Base-by-base conservation (phyloP, 2,888 invertebrate species). In the Mellilla xanthometata region DNA sequence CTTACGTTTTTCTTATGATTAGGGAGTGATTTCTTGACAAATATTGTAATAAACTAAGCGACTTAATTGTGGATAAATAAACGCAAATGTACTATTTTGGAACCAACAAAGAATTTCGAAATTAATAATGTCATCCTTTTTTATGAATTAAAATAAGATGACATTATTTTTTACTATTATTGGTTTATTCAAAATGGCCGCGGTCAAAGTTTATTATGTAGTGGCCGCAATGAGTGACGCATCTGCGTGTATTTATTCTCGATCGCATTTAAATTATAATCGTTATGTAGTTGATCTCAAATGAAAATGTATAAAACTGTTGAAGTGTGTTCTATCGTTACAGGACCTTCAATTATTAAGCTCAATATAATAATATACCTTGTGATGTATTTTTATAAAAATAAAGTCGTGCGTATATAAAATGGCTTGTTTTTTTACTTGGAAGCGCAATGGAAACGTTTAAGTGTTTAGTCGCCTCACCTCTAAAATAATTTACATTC, bases 311-410 rank as follows among this genome's bases (percentile, higher is more conserved):
- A 19, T 5, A 19, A 71, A 76, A 73, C 76, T 78, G 75, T 78
- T 78, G 70, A 73, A 72, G 75, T 78, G 85, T 87, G 85, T 84
- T 86, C 84, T 83, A 76, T 77, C 75, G 62, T 76, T 72, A 85
- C 82, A 86, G 80, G 84, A 82, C 71, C 75, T 84, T 84, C 79
- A 76, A 80, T 78, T 82, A 83, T 68, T 82, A 81, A 79, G 88
- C 88, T 88, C 88, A 88, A 88, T 77, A 46, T 36, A 36, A 81
- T 82, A 60, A 64, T 75, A 79, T 79, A 86, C 79, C 81, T 81
- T 87, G 84, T 86, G 83, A 86, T 86, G 87, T 87, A 88, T 88
- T 88, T 88, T 88, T 87, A 72, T 87, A 86, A 28, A 29, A 46
- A 76, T 77, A 80, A 79, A 84, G 66, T 68, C 66, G 58, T 73